Evolutionary conservation across 2,797 vertebrate species (phyloP).

Genomic region (Phoxinus dragarum): DNA sequence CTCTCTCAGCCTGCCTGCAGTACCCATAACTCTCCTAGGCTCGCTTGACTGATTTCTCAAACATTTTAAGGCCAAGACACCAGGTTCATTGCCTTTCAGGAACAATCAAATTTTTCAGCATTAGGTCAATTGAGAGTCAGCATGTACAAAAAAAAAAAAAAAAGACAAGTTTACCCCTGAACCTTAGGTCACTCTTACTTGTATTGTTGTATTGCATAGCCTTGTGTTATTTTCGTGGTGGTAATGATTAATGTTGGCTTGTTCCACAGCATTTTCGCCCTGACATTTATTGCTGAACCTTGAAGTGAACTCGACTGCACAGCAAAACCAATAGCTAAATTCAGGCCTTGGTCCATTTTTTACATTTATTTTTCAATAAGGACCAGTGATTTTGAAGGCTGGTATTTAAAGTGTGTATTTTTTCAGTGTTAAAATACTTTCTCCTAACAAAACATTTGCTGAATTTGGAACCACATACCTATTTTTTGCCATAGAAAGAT

Average conservation of each 20-base stretch:
- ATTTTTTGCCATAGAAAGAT: not conserved
- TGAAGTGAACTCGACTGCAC: not conserved
- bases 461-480: not conserved
- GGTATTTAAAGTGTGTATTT: conserved; percentile 15
- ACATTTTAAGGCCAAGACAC: conserved; percentile 13
- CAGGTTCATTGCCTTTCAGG: conserved; percentile 17
- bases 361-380: not conserved
- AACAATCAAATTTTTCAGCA: conserved; percentile 32
- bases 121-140: conserved; percentile 32
- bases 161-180: conserved; percentile 24
- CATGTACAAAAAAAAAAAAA: conserved; percentile 9
- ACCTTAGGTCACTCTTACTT: conserved; percentile 5
- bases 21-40: conserved; percentile 22
- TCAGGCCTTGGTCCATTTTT: not conserved
- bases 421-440: not conserved
- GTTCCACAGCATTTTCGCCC: conserved; percentile 1
- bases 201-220: conserved; percentile 31
- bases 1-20: not conserved
- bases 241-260: conserved; percentile 43
- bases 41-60: conserved; percentile 30
- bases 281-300: conserved; percentile 48
- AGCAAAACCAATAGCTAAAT: conserved; percentile 4
- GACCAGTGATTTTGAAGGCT: not conserved
- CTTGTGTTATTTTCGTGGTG: conserved; percentile 14
- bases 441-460: not conserved